Percentiles rank a stretch among this genome's conserved stretches.
phyloP scores from a whole-genome alignment of 2,888 invertebrate genomes.

The Latheticus oryzae region DNA sequence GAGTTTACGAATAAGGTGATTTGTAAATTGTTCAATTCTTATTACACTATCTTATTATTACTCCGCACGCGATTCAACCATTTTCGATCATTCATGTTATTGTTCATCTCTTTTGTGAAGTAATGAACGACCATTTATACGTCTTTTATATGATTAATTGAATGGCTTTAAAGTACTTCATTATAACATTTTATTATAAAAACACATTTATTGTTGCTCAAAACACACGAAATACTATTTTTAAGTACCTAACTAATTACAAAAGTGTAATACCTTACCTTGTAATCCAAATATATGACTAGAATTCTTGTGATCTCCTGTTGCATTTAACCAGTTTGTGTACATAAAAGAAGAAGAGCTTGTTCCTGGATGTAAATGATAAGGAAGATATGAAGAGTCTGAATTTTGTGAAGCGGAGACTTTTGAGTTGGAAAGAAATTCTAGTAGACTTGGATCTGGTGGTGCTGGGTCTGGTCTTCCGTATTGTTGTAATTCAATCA shows the following conservation, averaged over 20 bases:
- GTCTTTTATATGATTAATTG: conserved; percentile 55
- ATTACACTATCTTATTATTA: conserved; percentile 45
- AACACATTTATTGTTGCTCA: not conserved
- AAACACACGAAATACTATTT: not conserved
- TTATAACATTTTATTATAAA: conserved; percentile 26
- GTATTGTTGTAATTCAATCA: conserved; percentile 59
- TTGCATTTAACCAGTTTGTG: conserved; percentile 59
- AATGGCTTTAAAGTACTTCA: conserved; percentile 46
- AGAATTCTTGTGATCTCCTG: conserved; percentile 53
- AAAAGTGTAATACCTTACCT: conserved; percentile 66
- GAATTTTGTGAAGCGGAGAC: conserved; percentile 41
- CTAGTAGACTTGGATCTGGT: conserved; percentile 58
- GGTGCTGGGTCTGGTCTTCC: conserved; percentile 55
- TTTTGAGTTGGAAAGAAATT: conserved; percentile 51
- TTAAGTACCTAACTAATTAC: too few species aligned
- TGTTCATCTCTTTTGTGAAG: conserved; percentile 45
- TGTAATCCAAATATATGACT: conserved; percentile 70
- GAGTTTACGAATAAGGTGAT: conserved; percentile 31
- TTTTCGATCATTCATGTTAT: conserved; percentile 51
- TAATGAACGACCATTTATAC: conserved; percentile 53
- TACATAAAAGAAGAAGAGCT: conserved; percentile 60
- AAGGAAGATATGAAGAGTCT: conserved; percentile 53
- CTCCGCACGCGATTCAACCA: conserved; percentile 50
- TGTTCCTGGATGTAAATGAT: conserved; percentile 56
- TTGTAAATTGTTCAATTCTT: conserved; percentile 40